Evolutionary conservation across 2,113 vertebrate species (phyloP).

Genomic region (Regulus satrapa): DNA sequence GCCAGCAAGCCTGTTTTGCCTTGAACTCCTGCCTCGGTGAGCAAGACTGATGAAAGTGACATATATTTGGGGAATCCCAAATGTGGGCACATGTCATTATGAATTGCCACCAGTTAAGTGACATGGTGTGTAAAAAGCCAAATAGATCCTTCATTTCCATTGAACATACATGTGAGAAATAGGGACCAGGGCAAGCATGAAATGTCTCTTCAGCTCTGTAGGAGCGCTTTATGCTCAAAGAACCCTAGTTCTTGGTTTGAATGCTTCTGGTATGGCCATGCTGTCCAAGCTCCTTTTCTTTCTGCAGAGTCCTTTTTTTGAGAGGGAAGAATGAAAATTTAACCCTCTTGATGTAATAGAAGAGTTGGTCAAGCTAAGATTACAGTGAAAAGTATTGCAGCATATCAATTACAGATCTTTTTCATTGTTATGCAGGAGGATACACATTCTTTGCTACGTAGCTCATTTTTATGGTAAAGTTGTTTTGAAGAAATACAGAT

Average conservation of each 20-base stretch:
- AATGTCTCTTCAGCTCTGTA: neutral
- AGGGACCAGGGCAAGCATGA: neutral
- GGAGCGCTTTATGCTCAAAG: neutral
- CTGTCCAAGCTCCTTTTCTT: neutral
- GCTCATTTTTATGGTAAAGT: neutral
- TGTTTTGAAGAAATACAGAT: neutral
- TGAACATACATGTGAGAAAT: neutral
- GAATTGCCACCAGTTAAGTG: neutral
- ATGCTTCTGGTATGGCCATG: neutral
- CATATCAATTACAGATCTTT: neutral
- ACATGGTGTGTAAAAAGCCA: neutral
- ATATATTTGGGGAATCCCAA: neutral
- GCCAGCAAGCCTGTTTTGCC: neutral
- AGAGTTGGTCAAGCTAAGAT: neutral
- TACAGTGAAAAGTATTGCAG: neutral
- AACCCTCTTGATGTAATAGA: neutral
- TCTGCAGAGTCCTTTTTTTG: neutral
- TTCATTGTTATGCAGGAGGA: neutral
- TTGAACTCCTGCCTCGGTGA: neutral
- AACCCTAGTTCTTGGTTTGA: neutral
- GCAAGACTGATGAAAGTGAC: neutral
- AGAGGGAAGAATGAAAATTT: neutral
- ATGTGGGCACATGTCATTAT: neutral
- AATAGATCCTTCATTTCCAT: neutral
- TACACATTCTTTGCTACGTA: neutral